Percentiles rank a stretch among this genome's conserved stretches.
Evolutionary conservation across 2,113 vertebrate species (phyloP).

Genomic region (Polypterus bichir): DNA sequence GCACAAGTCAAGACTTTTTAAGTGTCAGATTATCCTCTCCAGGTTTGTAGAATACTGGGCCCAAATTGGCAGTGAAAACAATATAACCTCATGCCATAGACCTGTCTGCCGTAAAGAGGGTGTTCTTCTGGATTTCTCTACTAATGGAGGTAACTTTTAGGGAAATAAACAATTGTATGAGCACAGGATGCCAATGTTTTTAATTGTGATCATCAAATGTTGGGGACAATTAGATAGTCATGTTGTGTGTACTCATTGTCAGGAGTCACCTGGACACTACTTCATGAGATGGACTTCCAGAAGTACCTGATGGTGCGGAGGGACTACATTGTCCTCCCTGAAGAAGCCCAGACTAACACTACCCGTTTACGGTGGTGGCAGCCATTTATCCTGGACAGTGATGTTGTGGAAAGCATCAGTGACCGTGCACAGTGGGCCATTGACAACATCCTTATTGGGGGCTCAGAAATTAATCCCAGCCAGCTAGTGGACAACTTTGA

Average conservation of each 20-base stretch:
- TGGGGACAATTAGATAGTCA: too few relatives aligned
- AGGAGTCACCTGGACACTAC: constrained; percentile 90
- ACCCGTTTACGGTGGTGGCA: constrained; percentile 97
- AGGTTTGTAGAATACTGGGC: constrained; percentile 98
- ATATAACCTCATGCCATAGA: constrained; percentile 86
- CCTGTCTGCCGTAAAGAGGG: constrained; percentile 89
- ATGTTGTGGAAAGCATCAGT: constrained; percentile 57
- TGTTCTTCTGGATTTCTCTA: constrained; percentile 85
- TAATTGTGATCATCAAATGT: too few relatives aligned
- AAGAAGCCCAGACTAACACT: constrained; percentile 76
- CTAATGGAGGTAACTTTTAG: constrained; percentile 67
- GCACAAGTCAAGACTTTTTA: too few relatives aligned
- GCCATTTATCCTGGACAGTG: constrained; percentile 69
- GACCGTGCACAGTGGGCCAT: constrained; percentile 93
- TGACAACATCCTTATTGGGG: constrained; percentile 89
- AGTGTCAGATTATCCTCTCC: neutral
- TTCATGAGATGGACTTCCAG: constrained; percentile 96
- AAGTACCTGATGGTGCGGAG: constrained; percentile 87
- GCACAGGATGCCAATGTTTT: too few relatives aligned
- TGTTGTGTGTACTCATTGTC: neutral
- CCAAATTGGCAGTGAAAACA: constrained; percentile 88
- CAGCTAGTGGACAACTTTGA: constrained; percentile 86
- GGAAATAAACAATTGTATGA: neutral
- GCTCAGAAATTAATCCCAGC: constrained; percentile 94
- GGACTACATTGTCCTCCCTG: constrained; percentile 84